A percentile compares a stretch with the other conserved stretches of the same genome.
Conservation (phyloP, 2,113 vertebrate genomes). For the Protomyctophum bolini region DNA sequence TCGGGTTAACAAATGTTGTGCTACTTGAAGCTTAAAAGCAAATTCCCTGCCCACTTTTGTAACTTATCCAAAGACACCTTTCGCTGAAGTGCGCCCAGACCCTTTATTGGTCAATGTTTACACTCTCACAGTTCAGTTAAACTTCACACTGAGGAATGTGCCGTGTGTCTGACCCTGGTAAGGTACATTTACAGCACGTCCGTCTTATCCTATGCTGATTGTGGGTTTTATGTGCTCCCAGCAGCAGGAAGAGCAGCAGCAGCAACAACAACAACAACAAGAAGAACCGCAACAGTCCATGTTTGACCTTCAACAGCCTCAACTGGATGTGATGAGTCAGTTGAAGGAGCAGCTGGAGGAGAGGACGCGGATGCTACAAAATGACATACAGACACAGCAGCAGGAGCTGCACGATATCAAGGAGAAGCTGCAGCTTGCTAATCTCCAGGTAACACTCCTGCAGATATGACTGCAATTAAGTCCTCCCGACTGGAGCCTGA, state of each 20-base stretch:
- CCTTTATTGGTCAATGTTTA: too few species aligned
- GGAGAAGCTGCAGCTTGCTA: constrained; percentile 85
- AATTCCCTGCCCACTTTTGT: too few species aligned
- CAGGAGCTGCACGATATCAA: constrained; percentile 86
- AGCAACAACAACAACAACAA: constrained; percentile 39
- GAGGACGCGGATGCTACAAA: constrained; percentile 84
- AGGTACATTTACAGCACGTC: neutral
- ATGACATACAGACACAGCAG: constrained; percentile 85
- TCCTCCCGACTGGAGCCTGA: neutral
- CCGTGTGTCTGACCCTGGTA: neutral
- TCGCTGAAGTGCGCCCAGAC: too few species aligned
- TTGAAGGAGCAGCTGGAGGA: constrained; percentile 89
- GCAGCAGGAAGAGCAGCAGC: constrained; percentile 40
- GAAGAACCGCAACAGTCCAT: constrained; percentile 34
- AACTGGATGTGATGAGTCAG: constrained; percentile 85
- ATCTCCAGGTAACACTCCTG: constrained; percentile 79
- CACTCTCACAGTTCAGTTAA: too few species aligned
- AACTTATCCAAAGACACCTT: too few species aligned
- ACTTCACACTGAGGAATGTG: too few species aligned
- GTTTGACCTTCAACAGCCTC: constrained; percentile 73
- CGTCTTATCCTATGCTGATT: neutral
- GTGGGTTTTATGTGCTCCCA: constrained; percentile 21
- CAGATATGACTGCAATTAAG: neutral
- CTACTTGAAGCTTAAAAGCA: too few species aligned
- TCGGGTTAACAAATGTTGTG: too few species aligned